Evolutionary conservation across 2,888 invertebrate species (phyloP).

Genomic region (Drosophila barbarae): DNA sequence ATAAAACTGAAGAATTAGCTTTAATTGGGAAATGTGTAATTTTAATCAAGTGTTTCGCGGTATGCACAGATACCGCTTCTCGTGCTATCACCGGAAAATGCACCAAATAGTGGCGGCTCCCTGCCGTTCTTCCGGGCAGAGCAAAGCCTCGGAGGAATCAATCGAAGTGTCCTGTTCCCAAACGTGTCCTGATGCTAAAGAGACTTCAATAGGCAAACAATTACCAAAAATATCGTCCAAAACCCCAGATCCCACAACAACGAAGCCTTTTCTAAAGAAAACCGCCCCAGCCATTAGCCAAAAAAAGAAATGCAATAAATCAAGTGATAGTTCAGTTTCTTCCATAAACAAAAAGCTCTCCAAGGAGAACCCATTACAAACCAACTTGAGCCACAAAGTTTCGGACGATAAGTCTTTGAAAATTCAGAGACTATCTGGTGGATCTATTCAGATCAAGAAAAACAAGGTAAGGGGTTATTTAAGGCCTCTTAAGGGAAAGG

Average conservation of each 20-base stretch:
- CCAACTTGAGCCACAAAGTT: not conserved
- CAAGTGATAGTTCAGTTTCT: not conserved
- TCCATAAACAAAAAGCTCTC: not conserved
- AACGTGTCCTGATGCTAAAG: not conserved
- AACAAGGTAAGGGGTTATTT: not conserved
- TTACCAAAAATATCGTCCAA: not conserved
- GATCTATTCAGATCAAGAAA: not conserved
- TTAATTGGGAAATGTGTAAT: constrained; percentile 64
- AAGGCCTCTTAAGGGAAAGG: not conserved
- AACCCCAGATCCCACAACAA: not conserved
- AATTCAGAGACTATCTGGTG: not conserved
- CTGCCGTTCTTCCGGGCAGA: not conserved
- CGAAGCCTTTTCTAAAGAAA: not conserved
- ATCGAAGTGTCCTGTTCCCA: not conserved
- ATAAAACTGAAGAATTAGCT: constrained; percentile 12
- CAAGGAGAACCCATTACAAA: not conserved
- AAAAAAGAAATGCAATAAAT: not conserved
- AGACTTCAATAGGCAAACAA: not conserved
- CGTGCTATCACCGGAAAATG: constrained; percentile 7
- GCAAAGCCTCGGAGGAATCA: not conserved
- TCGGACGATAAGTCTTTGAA: not conserved
- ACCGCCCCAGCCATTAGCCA: not conserved
- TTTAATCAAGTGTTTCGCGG: constrained; percentile 44
- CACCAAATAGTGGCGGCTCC: constrained; percentile 4
- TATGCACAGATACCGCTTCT: constrained; percentile 1